phyloP scores from a whole-genome alignment of 2,113 vertebrate genomes.

The Nematolebias whitei region DNA sequence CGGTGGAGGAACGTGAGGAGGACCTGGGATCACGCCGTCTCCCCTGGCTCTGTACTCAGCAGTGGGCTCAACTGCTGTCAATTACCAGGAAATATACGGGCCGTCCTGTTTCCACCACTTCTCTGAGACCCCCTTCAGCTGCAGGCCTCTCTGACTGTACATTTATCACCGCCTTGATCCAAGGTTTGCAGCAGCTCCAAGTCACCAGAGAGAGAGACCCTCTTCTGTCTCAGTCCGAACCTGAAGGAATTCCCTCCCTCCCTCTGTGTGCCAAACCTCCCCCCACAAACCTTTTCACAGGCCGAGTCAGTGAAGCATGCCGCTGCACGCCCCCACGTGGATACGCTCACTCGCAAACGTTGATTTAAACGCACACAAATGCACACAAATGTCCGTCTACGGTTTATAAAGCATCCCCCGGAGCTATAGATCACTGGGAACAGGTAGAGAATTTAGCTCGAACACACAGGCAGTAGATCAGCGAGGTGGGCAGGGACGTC shows the following conservation, averaged over 20 bases:
- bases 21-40: slow-evolving; percentile 46
- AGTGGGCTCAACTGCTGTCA: slow-evolving; percentile 53
- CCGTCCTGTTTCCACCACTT: slow-evolving; percentile 64
- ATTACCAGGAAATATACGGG: slow-evolving; percentile 66
- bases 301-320: slow-evolving; percentile 50
- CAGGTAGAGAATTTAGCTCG: slow-evolving; percentile 61
- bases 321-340: slow-evolving; percentile 61
- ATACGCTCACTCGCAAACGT: slow-evolving; percentile 66
- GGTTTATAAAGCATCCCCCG: slow-evolving; percentile 54
- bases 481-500: slow-evolving; percentile 71
- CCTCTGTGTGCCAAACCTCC: slow-evolving; percentile 60
- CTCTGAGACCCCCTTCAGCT: slow-evolving; percentile 66
- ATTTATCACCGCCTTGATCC: slow-evolving; percentile 52
- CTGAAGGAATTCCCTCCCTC: slow-evolving; percentile 65
- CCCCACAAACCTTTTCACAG: slow-evolving; percentile 16
- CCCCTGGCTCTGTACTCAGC: slow-evolving; percentile 64
- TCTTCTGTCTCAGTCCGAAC: slow-evolving; percentile 65
- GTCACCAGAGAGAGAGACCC: slow-evolving; percentile 42
- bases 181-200: slow-evolving; percentile 52
- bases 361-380: slow-evolving; percentile 70
- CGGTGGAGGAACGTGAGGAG: slow-evolving; percentile 49
- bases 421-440: slow-evolving; percentile 68
- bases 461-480: slow-evolving; percentile 72
- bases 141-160: slow-evolving; percentile 59
- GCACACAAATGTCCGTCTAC: slow-evolving; percentile 68